Evolutionary conservation across 1,140 invertebrate genomes (phyloP), one percentile per base, ranked within the genome.

Genomic region (Drosophila ironensis): DNA sequence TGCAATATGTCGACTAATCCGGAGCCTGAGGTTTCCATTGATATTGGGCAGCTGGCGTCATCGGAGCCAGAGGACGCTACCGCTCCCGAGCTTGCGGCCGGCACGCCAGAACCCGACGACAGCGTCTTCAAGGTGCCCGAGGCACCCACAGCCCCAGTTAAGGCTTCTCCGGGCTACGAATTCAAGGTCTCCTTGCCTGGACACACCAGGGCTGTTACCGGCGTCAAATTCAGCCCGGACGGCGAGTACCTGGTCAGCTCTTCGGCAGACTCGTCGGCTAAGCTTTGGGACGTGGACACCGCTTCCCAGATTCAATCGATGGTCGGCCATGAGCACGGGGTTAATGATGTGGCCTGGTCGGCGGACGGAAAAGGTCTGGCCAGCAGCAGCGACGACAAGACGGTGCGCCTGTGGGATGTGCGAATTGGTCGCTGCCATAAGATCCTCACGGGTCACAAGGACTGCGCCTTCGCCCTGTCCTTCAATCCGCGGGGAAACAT

Each of bases 341-440:
- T 84, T 5, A 84, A 84, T 27, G 78, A 86, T 41, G 17, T 78
- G 9, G n/a, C 25, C 14, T 84, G 78, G 74, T 56, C 80, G 4
- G 22, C 30, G 7, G 50, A 24, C 20, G 19, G 11, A 0, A 40
- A 33, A 7, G 41, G 19, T 9, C 4, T 86, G 28, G 48, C 27
- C 33, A 84, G 53, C 17, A 74, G 69, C 47, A 74, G 78, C 37
- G 78, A 84, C 9, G 78, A 84, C 12, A 61, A 51, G 5, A 51
- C 47, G 1, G 1, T 74, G 0, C 52, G 42, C 2, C 28, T 84
- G 0, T 84, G 78, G 78, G 60, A 78, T 57, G 20, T 24, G 0
- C 41, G 37, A 2, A 54, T 1, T 16, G 70, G 47, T 0, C 8
- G n/a, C 1, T 74, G 64, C 22, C 3, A 33, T 0, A 40, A 7